Conservation (phyloP, 2,797 vertebrate genomes). For the Myotis daubentonii region DNA sequence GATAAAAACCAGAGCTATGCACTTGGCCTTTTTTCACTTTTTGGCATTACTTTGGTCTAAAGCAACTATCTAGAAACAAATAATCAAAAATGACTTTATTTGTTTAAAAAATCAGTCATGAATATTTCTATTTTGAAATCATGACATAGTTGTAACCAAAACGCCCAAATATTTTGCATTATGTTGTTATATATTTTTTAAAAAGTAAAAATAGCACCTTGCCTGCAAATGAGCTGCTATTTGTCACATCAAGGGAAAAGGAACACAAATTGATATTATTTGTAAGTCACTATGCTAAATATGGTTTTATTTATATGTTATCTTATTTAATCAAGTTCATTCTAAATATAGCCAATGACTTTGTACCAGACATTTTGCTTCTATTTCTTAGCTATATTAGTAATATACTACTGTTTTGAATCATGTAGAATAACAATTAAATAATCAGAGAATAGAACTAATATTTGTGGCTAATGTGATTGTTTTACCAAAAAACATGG, state of each 20-base stretch:
- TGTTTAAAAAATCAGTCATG: not conserved
- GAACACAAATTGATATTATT: not conserved
- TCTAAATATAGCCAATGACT: not conserved
- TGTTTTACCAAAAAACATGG: not conserved
- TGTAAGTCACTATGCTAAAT: not conserved
- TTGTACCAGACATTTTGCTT: not conserved
- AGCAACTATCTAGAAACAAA: not conserved
- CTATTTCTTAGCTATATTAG: not conserved
- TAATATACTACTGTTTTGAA: not conserved
- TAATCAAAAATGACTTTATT: not conserved
- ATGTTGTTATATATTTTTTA: not conserved
- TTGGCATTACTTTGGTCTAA: not conserved
- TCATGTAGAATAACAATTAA: not conserved
- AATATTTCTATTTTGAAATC: not conserved
- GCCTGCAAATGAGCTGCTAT: not conserved
- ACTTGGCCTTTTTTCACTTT: not conserved
- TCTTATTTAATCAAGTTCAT: constrained; percentile 29
- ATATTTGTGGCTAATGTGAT: constrained; percentile 3
- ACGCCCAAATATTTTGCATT: not conserved
- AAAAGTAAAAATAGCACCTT: not conserved
- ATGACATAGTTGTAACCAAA: not conserved
- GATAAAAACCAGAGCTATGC: not conserved
- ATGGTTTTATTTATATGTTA: not conserved
- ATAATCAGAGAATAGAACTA: not conserved
- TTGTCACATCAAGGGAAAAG: constrained; percentile 18